Percentiles rank a stretch among this genome's conserved stretches.
phyloP scores from a whole-genome alignment of 2,797 vertebrate genomes.

The Mastacembelus armatus region DNA sequence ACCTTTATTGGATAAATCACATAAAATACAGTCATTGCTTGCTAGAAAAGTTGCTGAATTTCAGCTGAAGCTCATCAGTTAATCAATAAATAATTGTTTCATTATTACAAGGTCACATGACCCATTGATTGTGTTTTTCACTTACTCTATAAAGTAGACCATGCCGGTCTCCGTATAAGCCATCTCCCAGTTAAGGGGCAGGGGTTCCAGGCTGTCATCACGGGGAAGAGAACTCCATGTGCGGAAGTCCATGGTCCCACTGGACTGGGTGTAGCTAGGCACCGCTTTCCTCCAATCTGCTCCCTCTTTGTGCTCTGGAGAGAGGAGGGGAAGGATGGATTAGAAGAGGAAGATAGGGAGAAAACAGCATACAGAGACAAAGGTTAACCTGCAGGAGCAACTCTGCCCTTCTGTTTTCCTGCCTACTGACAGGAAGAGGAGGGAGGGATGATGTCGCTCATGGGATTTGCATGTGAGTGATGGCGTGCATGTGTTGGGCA shows the following conservation, averaged over 20 bases:
- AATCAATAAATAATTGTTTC: background rate
- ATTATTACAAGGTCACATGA: background rate
- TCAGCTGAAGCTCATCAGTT: background rate
- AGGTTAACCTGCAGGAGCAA: conserved; percentile 48
- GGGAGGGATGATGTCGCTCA: conserved; percentile 35
- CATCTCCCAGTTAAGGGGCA: conserved; percentile 98
- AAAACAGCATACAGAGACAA: conserved; percentile 27
- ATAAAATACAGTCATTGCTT: background rate
- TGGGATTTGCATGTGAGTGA: conserved; percentile 75
- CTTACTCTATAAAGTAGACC: conserved; percentile 99
- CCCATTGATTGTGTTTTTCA: conserved; percentile 32
- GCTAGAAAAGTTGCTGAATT: background rate
- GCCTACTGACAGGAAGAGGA: conserved; percentile 32
- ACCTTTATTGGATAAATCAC: background rate
- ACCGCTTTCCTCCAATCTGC: conserved; percentile 81
- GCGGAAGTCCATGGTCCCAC: conserved; percentile 94
- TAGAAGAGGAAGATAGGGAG: conserved; percentile 13
- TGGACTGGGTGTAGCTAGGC: conserved; percentile 93
- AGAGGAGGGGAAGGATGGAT: background rate
- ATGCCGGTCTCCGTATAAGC: conserved; percentile 98
- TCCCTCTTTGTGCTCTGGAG: conserved; percentile 82
- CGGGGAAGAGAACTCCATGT: conserved; percentile 90
- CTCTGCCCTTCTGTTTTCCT: conserved; percentile 27
- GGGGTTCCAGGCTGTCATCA: conserved; percentile 93
- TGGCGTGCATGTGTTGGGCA: conserved; percentile 33